Evolutionary conservation across 2,113 vertebrate species (phyloP).

Genomic region (Megaceryle maxima): DNA sequence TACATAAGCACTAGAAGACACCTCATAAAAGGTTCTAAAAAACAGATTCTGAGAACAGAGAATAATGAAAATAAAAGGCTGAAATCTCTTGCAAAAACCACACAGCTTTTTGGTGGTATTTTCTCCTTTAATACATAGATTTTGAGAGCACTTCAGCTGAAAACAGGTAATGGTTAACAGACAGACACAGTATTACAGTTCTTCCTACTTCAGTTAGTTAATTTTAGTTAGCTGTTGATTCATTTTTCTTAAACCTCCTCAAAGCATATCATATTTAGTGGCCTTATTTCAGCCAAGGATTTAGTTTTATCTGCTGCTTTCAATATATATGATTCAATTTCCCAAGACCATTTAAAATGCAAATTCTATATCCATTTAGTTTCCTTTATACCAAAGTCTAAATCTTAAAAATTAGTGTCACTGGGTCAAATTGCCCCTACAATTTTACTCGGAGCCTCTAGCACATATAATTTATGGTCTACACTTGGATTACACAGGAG

Average conservation of each 20-base stretch:
- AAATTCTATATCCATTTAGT: not conserved
- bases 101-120: not conserved
- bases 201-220: not conserved
- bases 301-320: not conserved
- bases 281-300: not conserved
- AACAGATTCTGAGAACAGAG: not conserved
- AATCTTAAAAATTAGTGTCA: not conserved
- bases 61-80: not conserved
- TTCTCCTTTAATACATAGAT: not conserved
- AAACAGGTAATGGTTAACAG: not conserved
- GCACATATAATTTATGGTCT: not conserved
- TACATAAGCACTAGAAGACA: not conserved
- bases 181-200: not conserved
- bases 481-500: not conserved
- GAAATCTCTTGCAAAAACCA: not conserved
- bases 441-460: not conserved
- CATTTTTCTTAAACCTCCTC: not conserved
- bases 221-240: not conserved
- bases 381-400: not conserved
- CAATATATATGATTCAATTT: not conserved
- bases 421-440: not conserved
- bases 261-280: not conserved
- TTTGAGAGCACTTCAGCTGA: not conserved
- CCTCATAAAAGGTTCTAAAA: not conserved
- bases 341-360: not conserved